Evolutionary conservation across 2,113 vertebrate species (phyloP).

Genomic region (Zosterops lateralis): DNA sequence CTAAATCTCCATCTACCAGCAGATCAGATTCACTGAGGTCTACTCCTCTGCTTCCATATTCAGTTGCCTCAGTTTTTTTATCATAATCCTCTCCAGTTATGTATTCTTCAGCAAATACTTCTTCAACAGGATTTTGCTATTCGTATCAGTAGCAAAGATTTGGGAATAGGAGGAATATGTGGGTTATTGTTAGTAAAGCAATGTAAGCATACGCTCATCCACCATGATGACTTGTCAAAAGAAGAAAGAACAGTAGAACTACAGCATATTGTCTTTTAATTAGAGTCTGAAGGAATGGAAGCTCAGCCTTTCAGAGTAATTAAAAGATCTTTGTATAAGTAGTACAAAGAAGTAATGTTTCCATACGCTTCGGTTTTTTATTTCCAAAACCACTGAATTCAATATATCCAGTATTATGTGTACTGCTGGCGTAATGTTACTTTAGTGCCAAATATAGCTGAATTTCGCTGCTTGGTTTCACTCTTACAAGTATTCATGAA

Average conservation of each 20-base stretch:
- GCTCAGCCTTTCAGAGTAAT: constrained; percentile 47
- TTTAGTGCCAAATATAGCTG: constrained; percentile 10
- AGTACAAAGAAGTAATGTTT: constrained; percentile 68
- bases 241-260: constrained; percentile 38
- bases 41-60: constrained; percentile 82
- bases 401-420: constrained; percentile 28
- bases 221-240: constrained; percentile 55
- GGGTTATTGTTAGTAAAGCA: constrained; percentile 89
- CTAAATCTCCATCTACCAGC: constrained; percentile 90
- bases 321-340: constrained; percentile 67
- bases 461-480: constrained; percentile 43
- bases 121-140: constrained; percentile 90
- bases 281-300: constrained; percentile 55
- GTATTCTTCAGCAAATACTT: constrained; percentile 86
- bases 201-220: constrained; percentile 64
- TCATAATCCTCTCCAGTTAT: constrained; percentile 85
- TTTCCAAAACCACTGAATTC: constrained; percentile 20
- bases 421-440: constrained; percentile 20
- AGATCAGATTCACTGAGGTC: constrained; percentile 92
- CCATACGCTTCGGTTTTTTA: background rate
- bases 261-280: constrained; percentile 66
- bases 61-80: constrained; percentile 77
- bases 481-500: constrained; percentile 1
- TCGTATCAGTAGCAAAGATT: constrained; percentile 71
- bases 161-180: constrained; percentile 79